A percentile compares a stretch with the other conserved stretches of the same genome.
These are phyloP conservation scores for Pentamera pediparva DNA, from an alignment of 53 echinoderm and acorn worm genomes.

Conservation along the genomic window DNA sequence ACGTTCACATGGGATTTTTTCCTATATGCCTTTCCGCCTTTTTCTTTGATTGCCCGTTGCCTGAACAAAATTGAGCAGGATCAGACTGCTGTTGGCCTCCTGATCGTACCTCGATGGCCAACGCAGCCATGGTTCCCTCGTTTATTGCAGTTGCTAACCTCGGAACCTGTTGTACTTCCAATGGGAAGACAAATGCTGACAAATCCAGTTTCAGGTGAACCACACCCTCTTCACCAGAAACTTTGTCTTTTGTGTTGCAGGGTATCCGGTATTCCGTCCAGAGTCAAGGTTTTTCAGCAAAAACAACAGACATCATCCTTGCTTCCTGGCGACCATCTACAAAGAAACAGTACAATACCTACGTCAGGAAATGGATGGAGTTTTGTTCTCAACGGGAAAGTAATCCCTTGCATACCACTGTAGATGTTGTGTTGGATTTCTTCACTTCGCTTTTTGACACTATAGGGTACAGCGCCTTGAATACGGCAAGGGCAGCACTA, in stretches of 20 bases:
- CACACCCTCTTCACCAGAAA: constrained; percentile 32
- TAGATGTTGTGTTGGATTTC: not conserved
- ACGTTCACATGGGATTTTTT: constrained; percentile 37
- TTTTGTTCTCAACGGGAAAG: constrained; percentile 16
- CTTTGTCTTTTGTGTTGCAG: constrained; percentile 39
- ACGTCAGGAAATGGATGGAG: constrained; percentile 39
- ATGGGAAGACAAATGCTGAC: not conserved
- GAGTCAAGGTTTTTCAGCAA: constrained; percentile 34
- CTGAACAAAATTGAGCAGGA: constrained; percentile 23
- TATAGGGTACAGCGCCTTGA: constrained; percentile 15
- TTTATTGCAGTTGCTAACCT: constrained; percentile 17
- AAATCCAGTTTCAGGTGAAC: not conserved
- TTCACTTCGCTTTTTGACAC: not conserved
- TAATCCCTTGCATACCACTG: constrained; percentile 1
- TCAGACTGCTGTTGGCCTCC: constrained; percentile 34
- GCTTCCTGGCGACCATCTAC: constrained; percentile 52
- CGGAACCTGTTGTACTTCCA: constrained; percentile 18
- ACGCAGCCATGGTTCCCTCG: constrained; percentile 29
- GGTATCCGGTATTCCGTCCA: constrained; percentile 41
- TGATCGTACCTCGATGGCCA: constrained; percentile 51
- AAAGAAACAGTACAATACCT: constrained; percentile 50
- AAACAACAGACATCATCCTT: constrained; percentile 40
- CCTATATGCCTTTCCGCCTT: constrained; percentile 46
- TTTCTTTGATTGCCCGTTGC: not conserved
- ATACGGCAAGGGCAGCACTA: constrained; percentile 35